Evolutionary conservation across 2,888 invertebrate genomes (phyloP), one percentile per base, ranked within the genome.

Genomic region (Chamaedrilus cognettii): DNA sequence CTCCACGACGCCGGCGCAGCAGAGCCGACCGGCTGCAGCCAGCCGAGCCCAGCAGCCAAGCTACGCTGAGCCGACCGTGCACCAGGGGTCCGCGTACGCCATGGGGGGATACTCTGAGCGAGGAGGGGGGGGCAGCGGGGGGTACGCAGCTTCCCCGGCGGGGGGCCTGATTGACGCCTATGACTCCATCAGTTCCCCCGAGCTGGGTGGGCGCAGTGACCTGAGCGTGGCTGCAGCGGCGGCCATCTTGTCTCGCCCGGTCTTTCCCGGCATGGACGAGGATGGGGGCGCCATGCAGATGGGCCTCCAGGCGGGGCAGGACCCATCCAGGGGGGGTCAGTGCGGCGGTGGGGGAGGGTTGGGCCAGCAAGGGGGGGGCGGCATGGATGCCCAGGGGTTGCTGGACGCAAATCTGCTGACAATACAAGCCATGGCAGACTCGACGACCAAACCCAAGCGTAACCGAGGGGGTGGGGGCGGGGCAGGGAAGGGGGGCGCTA

Each of bases 401-500:
- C 26, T 35, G 15, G 33, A 35, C 2, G 64, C 30, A n/a, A n/a
- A n/a, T 15, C 74, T 77, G 26, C 73, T 74, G 5, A 74, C 79
- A 31, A 74, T 80, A 5, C 80, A 80, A 67, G 80, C 81, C 0
- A 74, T 77, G 31, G 77, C 81, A 15, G 81, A 81, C 70, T 80
- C 81, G 3, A 80, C 80, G 19, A 80, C 81, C 28, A 79, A 79
- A 68, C 78, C 79, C 23, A 80, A 80, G 65, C 75, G 76, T 60
- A 64, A 72, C 2, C 66, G 77, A 11, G 68, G 74, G 42, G 60
- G 65, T 11, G 34, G 42, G 23, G 31, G n/a, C 26, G 32, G 59
- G 7, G 35, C 49, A 3, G 26, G 35, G 15, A 35, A 33, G 42
- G 26, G 34, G n/a, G 34, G n/a, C 34, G 30, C 30, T 50, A 7